Conservation (phyloP, 2,888 invertebrate genomes). For the Mesorhabditis spiculigera region DNA sequence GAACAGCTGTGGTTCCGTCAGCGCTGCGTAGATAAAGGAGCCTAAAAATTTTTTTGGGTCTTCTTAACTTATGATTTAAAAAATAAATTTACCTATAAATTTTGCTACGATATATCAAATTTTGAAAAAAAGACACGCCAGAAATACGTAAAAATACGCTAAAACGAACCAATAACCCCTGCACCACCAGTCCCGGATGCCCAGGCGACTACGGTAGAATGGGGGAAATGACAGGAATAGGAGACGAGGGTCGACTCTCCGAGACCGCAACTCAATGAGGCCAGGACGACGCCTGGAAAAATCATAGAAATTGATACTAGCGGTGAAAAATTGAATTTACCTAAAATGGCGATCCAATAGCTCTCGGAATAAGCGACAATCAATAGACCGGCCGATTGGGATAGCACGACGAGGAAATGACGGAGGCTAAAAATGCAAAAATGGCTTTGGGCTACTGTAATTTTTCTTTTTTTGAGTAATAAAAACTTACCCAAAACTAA, state of each 20-base stretch:
- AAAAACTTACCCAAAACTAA: conserved; percentile 5
- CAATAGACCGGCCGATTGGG: neutral
- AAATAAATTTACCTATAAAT: neutral
- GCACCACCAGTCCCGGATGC: neutral
- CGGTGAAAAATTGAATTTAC: neutral
- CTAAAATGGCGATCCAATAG: neutral
- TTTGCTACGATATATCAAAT: neutral
- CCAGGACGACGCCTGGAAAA: neutral
- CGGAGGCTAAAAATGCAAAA: no score
- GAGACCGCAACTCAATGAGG: conserved; percentile 1
- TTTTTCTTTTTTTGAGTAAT: no score
- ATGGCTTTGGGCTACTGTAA: no score
- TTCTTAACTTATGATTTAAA: neutral
- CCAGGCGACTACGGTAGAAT: neutral
- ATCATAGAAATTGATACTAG: neutral
- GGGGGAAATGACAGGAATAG: conserved; percentile 1
- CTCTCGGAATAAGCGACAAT: conserved; percentile 1
- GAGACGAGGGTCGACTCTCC: neutral
- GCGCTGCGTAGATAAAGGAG: conserved; percentile 4
- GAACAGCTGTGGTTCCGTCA: neutral
- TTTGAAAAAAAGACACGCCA: no score
- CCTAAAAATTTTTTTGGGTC: neutral
- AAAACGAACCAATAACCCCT: neutral
- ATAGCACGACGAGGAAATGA: neutral
- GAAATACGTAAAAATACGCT: neutral